These are phyloP conservation scores for Stegophylla sp. DNA, from an alignment of 2,888 invertebrate species.

Conservation along the genomic window DNA sequence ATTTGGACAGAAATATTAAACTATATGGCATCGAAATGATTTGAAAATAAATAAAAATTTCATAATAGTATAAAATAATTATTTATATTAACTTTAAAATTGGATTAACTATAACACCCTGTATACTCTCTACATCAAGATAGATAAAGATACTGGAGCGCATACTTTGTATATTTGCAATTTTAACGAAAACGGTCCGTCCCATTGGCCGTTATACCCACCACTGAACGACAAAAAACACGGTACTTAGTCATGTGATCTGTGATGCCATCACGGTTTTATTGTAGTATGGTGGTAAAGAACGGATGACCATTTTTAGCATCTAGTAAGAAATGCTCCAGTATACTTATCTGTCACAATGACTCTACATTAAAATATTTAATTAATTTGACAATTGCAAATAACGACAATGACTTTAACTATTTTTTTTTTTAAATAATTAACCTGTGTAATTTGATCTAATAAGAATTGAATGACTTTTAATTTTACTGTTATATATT, in stretches of 20 bases:
- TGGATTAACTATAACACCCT: constrained; percentile 39
- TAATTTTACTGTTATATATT: background rate
- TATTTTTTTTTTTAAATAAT: background rate
- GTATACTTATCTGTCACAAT: no score
- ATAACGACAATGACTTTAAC: background rate
- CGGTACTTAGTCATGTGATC: no score
- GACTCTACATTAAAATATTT: background rate
- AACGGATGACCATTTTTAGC: no score
- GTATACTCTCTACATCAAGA: constrained; percentile 35
- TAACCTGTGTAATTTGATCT: background rate
- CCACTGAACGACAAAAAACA: no score
- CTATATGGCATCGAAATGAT: background rate
- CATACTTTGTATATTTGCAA: no score
- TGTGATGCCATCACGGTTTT: no score
- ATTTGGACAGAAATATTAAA: background rate
- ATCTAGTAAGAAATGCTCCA: no score
- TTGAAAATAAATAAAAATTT: constrained; percentile 16
- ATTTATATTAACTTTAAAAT: background rate
- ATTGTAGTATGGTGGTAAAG: no score
- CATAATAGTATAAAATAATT: background rate
- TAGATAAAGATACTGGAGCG: no score
- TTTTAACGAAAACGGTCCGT: no score
- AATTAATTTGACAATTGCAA: background rate
- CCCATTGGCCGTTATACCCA: no score
- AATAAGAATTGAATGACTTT: background rate